Conservation (phyloP, 2,797 vertebrate genomes). For the Chiroxiphia lanceolata region DNA sequence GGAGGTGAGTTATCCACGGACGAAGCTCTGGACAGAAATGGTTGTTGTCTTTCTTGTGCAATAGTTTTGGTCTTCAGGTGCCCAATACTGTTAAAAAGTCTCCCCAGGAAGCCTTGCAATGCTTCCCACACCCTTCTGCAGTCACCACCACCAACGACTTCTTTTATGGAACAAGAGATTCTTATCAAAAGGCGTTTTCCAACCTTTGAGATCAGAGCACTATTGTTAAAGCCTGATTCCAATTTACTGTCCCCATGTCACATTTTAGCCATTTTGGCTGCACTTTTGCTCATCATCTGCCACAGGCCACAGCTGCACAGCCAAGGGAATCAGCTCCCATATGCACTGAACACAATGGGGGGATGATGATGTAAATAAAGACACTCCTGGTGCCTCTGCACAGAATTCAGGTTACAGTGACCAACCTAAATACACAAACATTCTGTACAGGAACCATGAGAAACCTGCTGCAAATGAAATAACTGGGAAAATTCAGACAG, state of each 20-base stretch:
- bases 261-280: not conserved
- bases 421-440: not conserved
- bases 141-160: not conserved
- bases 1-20: not conserved
- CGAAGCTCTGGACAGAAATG: not conserved
- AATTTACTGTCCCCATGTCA: not conserved
- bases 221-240: not conserved
- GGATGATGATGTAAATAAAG: rapidly evolving
- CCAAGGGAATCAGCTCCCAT: not conserved
- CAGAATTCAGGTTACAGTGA: not conserved
- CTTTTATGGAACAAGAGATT: not conserved
- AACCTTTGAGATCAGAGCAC: not conserved
- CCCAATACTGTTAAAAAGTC: not conserved
- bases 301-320: not conserved
- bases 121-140: not conserved
- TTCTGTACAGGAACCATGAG: not conserved
- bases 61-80: not conserved
- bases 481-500: not conserved
- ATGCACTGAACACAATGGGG: not conserved
- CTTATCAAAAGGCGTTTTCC: not conserved
- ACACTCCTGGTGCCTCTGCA: not conserved
- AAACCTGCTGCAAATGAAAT: not conserved
- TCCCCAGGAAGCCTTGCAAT: not conserved
- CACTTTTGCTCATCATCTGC: not conserved
- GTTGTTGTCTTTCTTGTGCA: not conserved